A percentile compares a stretch with the other conserved stretches of the same genome.
phyloP scores from a whole-genome alignment of 2,888 invertebrate genomes.

The Sarcophaga carnaria region DNA sequence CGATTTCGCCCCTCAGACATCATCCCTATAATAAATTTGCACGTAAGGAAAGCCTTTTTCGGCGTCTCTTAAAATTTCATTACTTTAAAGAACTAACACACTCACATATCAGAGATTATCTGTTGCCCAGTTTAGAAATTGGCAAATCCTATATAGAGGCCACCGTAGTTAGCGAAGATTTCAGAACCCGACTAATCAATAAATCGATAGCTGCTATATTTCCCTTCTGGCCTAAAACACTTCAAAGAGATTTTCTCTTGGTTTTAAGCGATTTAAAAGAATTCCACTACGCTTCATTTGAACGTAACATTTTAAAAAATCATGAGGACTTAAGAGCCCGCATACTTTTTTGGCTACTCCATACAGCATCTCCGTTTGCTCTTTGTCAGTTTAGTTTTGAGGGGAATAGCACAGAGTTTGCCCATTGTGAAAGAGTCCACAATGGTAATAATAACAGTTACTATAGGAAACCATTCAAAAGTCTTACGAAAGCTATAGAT shows the following conservation, averaged over 20 bases:
- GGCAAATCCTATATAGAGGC: conserved; percentile 53
- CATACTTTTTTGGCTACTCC: conserved; percentile 47
- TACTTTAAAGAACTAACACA: conserved; percentile 61
- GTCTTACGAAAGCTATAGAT: conserved; percentile 44
- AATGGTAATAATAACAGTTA: conserved; percentile 47
- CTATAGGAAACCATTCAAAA: conserved; percentile 44
- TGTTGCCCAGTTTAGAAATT: conserved; percentile 58
- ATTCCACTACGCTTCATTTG: conserved; percentile 61
- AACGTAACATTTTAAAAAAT: not conserved
- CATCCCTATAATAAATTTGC: not conserved
- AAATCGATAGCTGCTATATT: conserved; percentile 40
- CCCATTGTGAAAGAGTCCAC: conserved; percentile 26
- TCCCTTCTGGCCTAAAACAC: conserved; percentile 24
- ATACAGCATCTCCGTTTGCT: conserved; percentile 46
- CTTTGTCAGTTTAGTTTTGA: conserved; percentile 47
- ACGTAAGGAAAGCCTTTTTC: conserved; percentile 48
- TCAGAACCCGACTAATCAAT: conserved; percentile 43
- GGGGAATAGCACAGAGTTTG: conserved; percentile 49
- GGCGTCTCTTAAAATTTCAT: conserved; percentile 52
- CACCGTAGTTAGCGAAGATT: conserved; percentile 37
- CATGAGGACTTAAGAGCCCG: conserved; percentile 52
- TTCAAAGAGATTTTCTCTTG: conserved; percentile 53
- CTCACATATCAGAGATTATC: conserved; percentile 56
- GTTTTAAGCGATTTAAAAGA: conserved; percentile 61
- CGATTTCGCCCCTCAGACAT: conserved; percentile 15